Percentiles rank a stretch among this genome's conserved stretches.
phyloP scores from a whole-genome alignment of 35 echinoderm and acorn worm species.

The Holothuria glaberrima region DNA sequence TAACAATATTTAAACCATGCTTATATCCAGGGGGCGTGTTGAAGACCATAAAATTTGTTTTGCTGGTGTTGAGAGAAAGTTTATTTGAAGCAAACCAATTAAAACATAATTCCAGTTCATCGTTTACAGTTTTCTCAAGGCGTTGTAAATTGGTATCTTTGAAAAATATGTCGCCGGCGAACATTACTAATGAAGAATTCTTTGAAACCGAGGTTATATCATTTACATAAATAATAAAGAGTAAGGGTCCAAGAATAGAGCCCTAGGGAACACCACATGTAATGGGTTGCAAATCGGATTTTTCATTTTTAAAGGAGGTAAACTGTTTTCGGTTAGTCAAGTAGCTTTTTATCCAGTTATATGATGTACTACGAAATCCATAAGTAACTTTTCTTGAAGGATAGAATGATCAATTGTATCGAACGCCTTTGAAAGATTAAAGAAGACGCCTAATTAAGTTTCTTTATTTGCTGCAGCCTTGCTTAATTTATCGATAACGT shows the following conservation, averaged over 20 bases:
- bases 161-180: not conserved
- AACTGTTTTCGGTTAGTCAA: not conserved
- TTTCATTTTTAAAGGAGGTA: not conserved
- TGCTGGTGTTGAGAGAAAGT: too few relatives aligned
- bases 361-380: not conserved
- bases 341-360: not conserved
- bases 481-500: not conserved
- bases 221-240: not conserved
- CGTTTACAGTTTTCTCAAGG: not conserved
- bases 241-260: not conserved
- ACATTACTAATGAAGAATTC: not conserved
- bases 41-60: too few relatives aligned
- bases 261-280: not conserved
- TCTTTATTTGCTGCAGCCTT: not conserved
- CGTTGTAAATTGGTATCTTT: not conserved
- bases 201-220: not conserved
- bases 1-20: too few relatives aligned
- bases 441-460: not conserved
- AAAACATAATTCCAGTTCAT: not conserved
- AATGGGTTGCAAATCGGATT: not conserved
- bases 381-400: not conserved
- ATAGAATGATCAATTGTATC: not conserved
- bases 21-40: too few relatives aligned
- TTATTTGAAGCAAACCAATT: not conserved
- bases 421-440: not conserved